phyloP scores from a whole-genome alignment of 2,797 vertebrate species.

The Manis javanica region DNA sequence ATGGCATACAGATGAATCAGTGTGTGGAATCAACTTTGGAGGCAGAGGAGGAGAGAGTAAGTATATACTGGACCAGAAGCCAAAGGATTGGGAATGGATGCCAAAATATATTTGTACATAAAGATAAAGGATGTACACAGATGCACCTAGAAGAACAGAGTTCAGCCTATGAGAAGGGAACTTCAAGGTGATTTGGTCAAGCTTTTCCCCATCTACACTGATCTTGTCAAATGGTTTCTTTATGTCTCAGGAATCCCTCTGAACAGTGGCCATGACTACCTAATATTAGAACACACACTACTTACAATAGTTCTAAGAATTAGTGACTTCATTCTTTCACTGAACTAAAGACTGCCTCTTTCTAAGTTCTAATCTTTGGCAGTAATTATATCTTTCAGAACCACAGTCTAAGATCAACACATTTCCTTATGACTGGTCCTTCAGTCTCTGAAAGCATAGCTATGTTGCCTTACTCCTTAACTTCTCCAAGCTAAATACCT shows the following conservation, averaged over 20 bases:
- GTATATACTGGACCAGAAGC: background rate
- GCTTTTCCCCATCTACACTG: background rate
- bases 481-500: background rate
- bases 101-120: fast-evolving
- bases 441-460: background rate
- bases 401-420: background rate
- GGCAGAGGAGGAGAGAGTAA: background rate
- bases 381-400: background rate
- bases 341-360: background rate
- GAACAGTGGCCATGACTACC: too few species aligned
- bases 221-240: fast-evolving
- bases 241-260: background rate
- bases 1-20: background rate
- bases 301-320: background rate
- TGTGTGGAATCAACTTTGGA: background rate
- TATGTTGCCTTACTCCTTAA: fast-evolving
- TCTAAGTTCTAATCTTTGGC: background rate
- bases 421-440: background rate
- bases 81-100: background rate
- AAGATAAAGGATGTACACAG: background rate
- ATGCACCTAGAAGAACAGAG: background rate
- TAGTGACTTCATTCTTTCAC: background rate
- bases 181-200: too few species aligned
- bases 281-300: background rate
- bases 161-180: background rate